These are phyloP conservation scores for Zaprionus ornatus DNA, from an alignment of 1,140 invertebrate genomes.

Conservation along the genomic window DNA sequence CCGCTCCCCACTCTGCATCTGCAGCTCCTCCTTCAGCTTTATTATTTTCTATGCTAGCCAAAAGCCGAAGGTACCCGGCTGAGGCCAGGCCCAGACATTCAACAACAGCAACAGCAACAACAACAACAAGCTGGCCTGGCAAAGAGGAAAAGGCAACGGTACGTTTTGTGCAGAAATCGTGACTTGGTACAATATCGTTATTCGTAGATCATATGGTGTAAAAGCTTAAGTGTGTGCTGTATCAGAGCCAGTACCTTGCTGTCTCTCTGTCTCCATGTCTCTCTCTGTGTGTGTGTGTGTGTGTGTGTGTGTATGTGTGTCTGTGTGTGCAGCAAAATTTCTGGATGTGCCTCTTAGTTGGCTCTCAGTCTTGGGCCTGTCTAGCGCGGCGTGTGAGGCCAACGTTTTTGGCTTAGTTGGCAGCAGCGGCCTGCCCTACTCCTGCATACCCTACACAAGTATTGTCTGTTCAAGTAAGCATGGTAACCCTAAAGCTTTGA, in stretches of 20 bases:
- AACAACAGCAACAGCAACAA: slow-evolving; percentile 17
- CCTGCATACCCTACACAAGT: not conserved
- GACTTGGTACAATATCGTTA: slow-evolving; percentile 83
- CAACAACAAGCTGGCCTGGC: slow-evolving; percentile 21
- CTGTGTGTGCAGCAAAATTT: slow-evolving; percentile 49
- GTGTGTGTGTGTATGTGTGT: slow-evolving; percentile 37
- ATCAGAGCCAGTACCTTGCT: not conserved
- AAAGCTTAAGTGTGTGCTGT: slow-evolving; percentile 56
- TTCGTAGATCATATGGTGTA: slow-evolving; percentile 83
- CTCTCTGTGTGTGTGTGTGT: not conserved
- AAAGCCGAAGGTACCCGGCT: slow-evolving; percentile 25
- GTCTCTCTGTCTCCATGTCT: not conserved
- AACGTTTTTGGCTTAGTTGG: slow-evolving; percentile 42
- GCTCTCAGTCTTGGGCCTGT: slow-evolving; percentile 45
- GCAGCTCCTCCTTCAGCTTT: slow-evolving; percentile 36
- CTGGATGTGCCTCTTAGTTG: slow-evolving; percentile 41
- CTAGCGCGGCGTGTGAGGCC: slow-evolving; percentile 43
- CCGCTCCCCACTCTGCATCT: slow-evolving; percentile 17
- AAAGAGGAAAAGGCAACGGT: slow-evolving; percentile 72
- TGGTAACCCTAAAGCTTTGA: not conserved
- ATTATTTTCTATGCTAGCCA: slow-evolving; percentile 30
- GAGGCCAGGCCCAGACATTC: slow-evolving; percentile 28
- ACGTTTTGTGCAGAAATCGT: slow-evolving; percentile 81
- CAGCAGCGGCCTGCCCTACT: slow-evolving; percentile 15
- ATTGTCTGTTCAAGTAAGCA: not conserved